A percentile compares a stretch with the other conserved stretches of the same genome.
Evolutionary conservation across 1,140 invertebrate species (phyloP).

Genomic region (Macrobrachium rosenbergii): DNA sequence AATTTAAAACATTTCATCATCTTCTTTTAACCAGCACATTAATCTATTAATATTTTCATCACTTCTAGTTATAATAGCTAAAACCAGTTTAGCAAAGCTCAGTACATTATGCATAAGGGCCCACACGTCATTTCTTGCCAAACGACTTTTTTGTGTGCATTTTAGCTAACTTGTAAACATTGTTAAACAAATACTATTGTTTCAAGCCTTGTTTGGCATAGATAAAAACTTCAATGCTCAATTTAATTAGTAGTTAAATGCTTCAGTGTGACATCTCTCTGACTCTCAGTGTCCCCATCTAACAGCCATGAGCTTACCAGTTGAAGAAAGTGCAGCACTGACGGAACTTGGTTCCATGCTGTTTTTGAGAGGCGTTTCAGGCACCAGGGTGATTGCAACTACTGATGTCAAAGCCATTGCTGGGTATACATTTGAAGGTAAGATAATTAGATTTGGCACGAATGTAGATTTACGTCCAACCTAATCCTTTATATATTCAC

Average conservation of each 20-base stretch:
- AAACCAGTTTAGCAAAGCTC: no score
- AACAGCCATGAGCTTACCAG: slow-evolving; percentile 66
- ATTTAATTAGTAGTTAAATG: neutral
- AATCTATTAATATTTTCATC: no score
- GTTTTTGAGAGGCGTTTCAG: slow-evolving; percentile 80
- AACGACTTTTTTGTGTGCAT: no score
- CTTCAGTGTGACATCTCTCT: neutral
- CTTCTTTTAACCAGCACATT: no score
- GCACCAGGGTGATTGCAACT: slow-evolving; percentile 77
- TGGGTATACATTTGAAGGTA: slow-evolving; percentile 76
- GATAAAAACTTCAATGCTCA: neutral
- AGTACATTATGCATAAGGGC: no score
- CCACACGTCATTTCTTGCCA: no score
- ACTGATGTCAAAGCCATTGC: slow-evolving; percentile 75
- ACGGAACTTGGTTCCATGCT: slow-evolving; percentile 81
- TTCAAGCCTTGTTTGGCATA: no score
- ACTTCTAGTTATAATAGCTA: no score
- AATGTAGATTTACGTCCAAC: neutral
- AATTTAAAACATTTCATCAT: no score
- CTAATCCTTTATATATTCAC: no score
- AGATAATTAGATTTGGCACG: slow-evolving; percentile 6
- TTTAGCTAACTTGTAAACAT: no score
- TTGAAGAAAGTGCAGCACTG: slow-evolving; percentile 72
- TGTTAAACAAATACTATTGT: no score
- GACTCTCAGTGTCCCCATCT: slow-evolving; percentile 24